phyloP scores from a whole-genome alignment of 2,113 vertebrate genomes.

The Salvelinus fontinalis region DNA sequence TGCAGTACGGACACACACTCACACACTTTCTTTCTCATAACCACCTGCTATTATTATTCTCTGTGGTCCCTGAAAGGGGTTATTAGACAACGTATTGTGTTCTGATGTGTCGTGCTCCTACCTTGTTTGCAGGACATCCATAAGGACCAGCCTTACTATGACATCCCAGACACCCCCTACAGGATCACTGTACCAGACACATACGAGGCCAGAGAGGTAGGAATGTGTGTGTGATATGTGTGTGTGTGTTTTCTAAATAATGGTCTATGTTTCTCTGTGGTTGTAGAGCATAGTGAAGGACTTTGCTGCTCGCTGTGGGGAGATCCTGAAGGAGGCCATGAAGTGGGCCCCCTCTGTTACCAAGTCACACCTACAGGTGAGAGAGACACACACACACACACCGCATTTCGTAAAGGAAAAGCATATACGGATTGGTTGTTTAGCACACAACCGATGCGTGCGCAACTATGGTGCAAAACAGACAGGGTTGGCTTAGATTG shows the following conservation, averaged over 20 bases:
- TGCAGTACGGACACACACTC: slow-evolving; percentile 78
- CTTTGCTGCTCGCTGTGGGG: slow-evolving; percentile 95
- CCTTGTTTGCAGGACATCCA: slow-evolving; percentile 87
- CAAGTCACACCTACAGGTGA: slow-evolving; percentile 96
- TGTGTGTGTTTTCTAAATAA: not conserved
- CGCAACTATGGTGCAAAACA: too few relatives aligned
- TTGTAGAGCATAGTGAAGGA: slow-evolving; percentile 94
- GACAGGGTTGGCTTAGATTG: too few relatives aligned
- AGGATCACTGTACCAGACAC: slow-evolving; percentile 96
- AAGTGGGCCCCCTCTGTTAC: slow-evolving; percentile 98
- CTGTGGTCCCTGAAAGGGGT: not conserved
- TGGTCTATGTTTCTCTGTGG: slow-evolving; percentile 7
- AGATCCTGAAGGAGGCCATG: slow-evolving; percentile 98
- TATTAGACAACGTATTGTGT: not conserved
- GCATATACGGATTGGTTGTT: too few relatives aligned
- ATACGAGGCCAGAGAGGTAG: slow-evolving; percentile 93
- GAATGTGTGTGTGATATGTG: not conserved
- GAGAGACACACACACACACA: not conserved
- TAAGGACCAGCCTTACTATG: slow-evolving; percentile 97
- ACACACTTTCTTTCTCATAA: not conserved
- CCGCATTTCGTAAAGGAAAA: too few relatives aligned
- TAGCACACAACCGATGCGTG: too few relatives aligned
- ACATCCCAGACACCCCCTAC: slow-evolving; percentile 93
- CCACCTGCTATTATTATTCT: not conserved
- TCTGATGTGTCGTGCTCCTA: not conserved